These are phyloP conservation scores for Drosophila nigricruria DNA, from an alignment of 2,888 invertebrate genomes.

Conservation along the genomic window DNA sequence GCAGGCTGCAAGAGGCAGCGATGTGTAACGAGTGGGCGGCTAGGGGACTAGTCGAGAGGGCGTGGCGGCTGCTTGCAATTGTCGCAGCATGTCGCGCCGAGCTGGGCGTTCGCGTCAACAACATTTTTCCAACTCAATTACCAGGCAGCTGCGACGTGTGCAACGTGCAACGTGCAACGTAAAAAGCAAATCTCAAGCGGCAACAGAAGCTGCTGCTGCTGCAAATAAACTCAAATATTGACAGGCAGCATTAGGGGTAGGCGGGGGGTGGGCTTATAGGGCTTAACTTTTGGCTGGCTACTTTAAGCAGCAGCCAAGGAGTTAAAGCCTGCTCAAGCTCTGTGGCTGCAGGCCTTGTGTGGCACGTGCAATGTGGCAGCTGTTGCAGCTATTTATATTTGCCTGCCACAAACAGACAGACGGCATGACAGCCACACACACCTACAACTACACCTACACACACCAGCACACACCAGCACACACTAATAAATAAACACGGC, in stretches of 20 bases:
- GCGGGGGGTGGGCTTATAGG: not conserved
- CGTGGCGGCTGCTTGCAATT: constrained; percentile 53
- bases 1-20: not conserved
- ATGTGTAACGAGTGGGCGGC: constrained; percentile 18
- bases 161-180: constrained; percentile 67
- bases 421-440: constrained; percentile 22
- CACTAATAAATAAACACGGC: constrained; percentile 76
- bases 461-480: constrained; percentile 48
- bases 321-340: constrained; percentile 23
- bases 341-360: constrained; percentile 9
- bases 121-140: constrained; percentile 80
- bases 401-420: constrained; percentile 66
- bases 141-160: constrained; percentile 74
- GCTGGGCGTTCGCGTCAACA: constrained; percentile 68
- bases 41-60: not conserved
- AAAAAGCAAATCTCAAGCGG: constrained; percentile 69
- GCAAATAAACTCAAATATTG: constrained; percentile 67
- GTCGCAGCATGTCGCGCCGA: constrained; percentile 71
- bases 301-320: constrained; percentile 35
- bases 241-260: constrained; percentile 50
- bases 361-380: constrained; percentile 50
- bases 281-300: not conserved
- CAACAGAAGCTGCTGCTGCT: constrained; percentile 21
- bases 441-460: constrained; percentile 36
- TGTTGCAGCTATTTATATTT: constrained; percentile 65